Conservation (phyloP, 2,113 vertebrate species). For the Melanocharis versteri region DNA sequence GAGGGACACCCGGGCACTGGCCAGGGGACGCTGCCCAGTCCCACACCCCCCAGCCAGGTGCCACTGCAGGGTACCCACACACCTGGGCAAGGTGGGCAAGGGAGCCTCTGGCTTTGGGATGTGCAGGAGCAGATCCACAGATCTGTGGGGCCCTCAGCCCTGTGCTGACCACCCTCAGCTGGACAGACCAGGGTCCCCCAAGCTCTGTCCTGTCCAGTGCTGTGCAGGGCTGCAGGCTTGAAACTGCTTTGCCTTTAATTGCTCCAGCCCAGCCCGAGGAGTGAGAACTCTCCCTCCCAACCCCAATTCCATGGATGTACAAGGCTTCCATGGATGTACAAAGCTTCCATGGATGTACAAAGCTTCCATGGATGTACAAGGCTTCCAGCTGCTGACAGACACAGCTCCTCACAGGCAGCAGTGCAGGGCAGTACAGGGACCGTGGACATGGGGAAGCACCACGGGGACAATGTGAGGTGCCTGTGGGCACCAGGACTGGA, state of each 20-base stretch:
- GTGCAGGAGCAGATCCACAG: neutral
- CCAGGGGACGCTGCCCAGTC: neutral
- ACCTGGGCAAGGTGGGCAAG: neutral
- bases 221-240: neutral
- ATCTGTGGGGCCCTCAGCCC: neutral
- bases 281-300: neutral
- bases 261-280: neutral
- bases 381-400: neutral
- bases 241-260: neutral
- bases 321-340: neutral
- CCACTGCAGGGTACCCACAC: neutral
- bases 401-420: neutral
- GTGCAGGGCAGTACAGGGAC: neutral
- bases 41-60: neutral
- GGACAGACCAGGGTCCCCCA: neutral
- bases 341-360: neutral
- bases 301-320: neutral
- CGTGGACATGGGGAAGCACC: rapidly evolving
- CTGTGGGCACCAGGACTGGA: neutral
- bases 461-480: neutral
- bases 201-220: rapidly evolving
- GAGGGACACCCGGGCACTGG: neutral
- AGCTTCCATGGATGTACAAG: neutral
- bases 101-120: neutral
- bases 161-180: rapidly evolving